phyloP scores from a whole-genome alignment of 1,140 invertebrate species.

The Zaprionus nigranus region DNA sequence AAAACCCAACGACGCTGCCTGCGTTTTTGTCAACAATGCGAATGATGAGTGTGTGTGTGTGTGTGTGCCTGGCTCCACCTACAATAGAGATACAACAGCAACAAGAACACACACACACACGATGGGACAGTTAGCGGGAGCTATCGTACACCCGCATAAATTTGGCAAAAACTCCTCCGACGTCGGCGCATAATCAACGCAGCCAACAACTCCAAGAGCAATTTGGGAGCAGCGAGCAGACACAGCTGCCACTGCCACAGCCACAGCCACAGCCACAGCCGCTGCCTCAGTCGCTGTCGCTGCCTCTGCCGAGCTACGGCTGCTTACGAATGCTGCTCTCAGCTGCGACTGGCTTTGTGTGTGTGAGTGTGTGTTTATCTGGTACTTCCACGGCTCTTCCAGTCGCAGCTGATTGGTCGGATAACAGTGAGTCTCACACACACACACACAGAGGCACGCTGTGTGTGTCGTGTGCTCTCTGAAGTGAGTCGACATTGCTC shows the following conservation, averaged over 20 bases:
- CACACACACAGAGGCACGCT: slow-evolving; percentile 16
- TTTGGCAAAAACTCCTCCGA: slow-evolving; percentile 74
- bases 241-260: slow-evolving; percentile 3
- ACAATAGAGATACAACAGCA: slow-evolving; percentile 70
- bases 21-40: slow-evolving; percentile 78
- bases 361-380: not conserved
- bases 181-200: slow-evolving; percentile 73
- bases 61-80: slow-evolving; percentile 71
- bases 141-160: slow-evolving; percentile 71
- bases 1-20: slow-evolving; percentile 46
- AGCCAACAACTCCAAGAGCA: slow-evolving; percentile 51
- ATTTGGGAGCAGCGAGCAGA: slow-evolving; percentile 31
- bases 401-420: slow-evolving; percentile 70
- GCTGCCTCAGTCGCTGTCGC: slow-evolving; percentile 1
- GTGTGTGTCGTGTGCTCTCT: slow-evolving; percentile 10
- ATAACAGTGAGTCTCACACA: slow-evolving; percentile 50
- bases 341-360: slow-evolving; percentile 19
- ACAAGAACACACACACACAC: slow-evolving; percentile 18
- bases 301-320: not conserved
- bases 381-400: slow-evolving; percentile 59
- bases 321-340: not conserved
- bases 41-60: slow-evolving; percentile 54
- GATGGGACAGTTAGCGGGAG: slow-evolving; percentile 21
- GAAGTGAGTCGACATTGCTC: slow-evolving; percentile 38
- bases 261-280: not conserved